Evolutionary conservation across 2,797 vertebrate genomes (phyloP).

Genomic region (Ataeniobius toweri): DNA sequence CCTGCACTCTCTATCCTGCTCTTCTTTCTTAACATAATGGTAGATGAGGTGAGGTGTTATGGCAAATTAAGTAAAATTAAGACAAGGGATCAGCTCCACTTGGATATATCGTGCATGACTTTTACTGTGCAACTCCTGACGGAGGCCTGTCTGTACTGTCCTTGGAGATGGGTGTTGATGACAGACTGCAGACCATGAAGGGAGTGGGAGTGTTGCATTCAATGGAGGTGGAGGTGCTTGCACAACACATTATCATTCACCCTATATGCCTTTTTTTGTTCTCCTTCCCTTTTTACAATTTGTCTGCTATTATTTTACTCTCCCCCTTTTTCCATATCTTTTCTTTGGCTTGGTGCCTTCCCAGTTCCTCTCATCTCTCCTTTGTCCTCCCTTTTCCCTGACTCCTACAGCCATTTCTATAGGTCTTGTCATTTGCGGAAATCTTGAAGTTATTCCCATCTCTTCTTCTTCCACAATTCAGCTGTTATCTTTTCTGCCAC

Average conservation of each 20-base stretch:
- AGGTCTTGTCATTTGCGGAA: slow-evolving; percentile 61
- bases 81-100: slow-evolving; percentile 80
- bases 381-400: slow-evolving; percentile 46
- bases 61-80: slow-evolving; percentile 86
- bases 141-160: slow-evolving; percentile 67
- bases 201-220: slow-evolving; percentile 75
- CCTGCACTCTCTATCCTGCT: slow-evolving; percentile 41
- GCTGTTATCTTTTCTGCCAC: slow-evolving; percentile 67
- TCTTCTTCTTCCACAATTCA: slow-evolving; percentile 42
- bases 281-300: slow-evolving; percentile 62
- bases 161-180: slow-evolving; percentile 72
- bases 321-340: slow-evolving; percentile 26
- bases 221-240: slow-evolving; percentile 72
- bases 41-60: slow-evolving; percentile 79
- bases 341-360: slow-evolving; percentile 43
- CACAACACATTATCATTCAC: slow-evolving; percentile 68
- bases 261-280: slow-evolving; percentile 62
- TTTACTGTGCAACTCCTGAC: slow-evolving; percentile 76
- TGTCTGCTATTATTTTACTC: slow-evolving; percentile 47
- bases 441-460: slow-evolving; percentile 64
- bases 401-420: slow-evolving; percentile 39
- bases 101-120: slow-evolving; percentile 79
- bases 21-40: slow-evolving; percentile 70
- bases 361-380: slow-evolving; percentile 10
- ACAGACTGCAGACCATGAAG: slow-evolving; percentile 75